Base-by-base conservation (phyloP, 2,113 vertebrate genomes). In the Myotis brandtii region DNA sequence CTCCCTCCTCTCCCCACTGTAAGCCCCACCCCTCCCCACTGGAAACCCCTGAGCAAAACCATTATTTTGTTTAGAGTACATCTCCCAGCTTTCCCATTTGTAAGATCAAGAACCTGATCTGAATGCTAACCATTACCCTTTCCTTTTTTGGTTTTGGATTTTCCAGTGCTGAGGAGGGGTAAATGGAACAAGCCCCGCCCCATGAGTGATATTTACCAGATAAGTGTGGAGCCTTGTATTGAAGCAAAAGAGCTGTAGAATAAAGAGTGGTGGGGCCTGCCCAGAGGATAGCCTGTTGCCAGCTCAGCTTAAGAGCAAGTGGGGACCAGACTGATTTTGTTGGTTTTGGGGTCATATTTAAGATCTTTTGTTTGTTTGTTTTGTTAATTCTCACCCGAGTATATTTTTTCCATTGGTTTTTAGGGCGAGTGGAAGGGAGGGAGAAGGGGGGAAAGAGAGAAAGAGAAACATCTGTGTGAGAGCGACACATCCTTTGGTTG, bases 341-440 rank as follows among this genome's bases (percentile, higher is more conserved):
- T 86, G 48, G 32, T 92, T 95, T 9, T n/a, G n/a, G 67, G 46
- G 43, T 91, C 37, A 43, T 56, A 92, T 66, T 89, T 79, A 79
- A 64, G 64, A 76, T 34, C 23, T 66, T 70, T 88, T 59, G 21
- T 59, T 23, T 59, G 56, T 59, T 59, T 59, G 56, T 23, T 59
- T 59, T 59, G 56, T 59, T 59, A 59, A 25, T 59, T 59, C 56
- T 25, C 56, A 25, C 56, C 56, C 3, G 56, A 11, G 23, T 59
- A 59, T 25, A 10, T 59, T 25, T 56, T 59, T 59, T 59, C 23
- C 23, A 59, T 59, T 59, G 56, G 23, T 59, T 59, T 59, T 59
- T 59, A 59, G 56, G 56, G 56, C 10, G 56, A 59, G 23, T 25
- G 23, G 56, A 59, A 59, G 9, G 56, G 23, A 59, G 56, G 6